phyloP scores from a whole-genome alignment of 2,113 vertebrate species.

The Phylloscopus trochilus region DNA sequence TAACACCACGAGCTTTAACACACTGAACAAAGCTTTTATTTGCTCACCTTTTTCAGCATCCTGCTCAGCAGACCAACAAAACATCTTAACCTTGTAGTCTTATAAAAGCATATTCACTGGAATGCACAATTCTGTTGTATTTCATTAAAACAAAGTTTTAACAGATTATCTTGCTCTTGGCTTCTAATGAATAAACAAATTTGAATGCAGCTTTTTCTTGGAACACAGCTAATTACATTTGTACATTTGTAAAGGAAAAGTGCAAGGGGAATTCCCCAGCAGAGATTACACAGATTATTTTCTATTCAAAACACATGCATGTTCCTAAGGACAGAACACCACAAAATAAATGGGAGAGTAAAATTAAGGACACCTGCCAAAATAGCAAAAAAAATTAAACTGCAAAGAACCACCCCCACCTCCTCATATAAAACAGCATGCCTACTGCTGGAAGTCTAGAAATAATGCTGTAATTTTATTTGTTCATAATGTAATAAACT shows the following conservation, averaged over 20 bases:
- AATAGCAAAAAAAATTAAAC: not conserved
- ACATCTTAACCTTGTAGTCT: not conserved
- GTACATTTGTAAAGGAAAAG: not conserved
- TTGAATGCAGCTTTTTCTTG: not conserved
- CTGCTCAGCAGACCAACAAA: not conserved
- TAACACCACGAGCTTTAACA: not conserved
- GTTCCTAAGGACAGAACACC: not conserved
- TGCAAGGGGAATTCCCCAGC: constrained; percentile 21
- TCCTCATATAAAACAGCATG: not conserved
- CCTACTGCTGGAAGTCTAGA: not conserved
- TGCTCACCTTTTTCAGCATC: not conserved
- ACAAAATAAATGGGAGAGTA: not conserved
- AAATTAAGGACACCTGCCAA: constrained; percentile 5
- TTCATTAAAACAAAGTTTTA: constrained; percentile 23
- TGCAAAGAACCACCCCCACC: not conserved
- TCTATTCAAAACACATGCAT: constrained; percentile 2
- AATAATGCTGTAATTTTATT: not conserved
- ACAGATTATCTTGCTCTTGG: not conserved
- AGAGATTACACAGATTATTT: not conserved
- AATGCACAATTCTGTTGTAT: not conserved
- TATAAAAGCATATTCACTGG: not conserved
- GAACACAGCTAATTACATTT: constrained; percentile 15
- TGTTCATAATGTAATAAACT: not conserved
- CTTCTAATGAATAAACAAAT: constrained; percentile 23
- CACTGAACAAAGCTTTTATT: not conserved